A percentile compares a stretch with the other conserved stretches of the same genome.
Conservation (phyloP, 2,113 vertebrate species). For the Forbesichthys papilliferus region DNA sequence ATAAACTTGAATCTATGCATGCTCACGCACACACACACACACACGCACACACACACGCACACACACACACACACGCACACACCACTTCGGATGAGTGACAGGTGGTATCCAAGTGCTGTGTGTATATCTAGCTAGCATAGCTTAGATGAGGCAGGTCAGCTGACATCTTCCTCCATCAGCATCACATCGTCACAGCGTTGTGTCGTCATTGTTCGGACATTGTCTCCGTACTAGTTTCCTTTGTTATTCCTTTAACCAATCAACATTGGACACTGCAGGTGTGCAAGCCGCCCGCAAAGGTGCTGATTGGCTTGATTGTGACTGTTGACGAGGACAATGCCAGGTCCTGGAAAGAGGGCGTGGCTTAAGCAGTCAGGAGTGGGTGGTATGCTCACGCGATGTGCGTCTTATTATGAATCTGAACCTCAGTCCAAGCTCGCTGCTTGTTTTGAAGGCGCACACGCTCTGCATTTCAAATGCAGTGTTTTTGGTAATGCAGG, state of each 20-base stretch:
- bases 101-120: conserved; percentile 33
- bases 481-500: neutral
- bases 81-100: conserved; percentile 48
- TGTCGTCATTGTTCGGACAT: neutral
- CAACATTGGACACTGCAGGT: too few relatives aligned
- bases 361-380: too few relatives aligned
- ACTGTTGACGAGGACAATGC: neutral
- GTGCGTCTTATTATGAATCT: too few relatives aligned
- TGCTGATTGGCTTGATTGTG: too few relatives aligned
- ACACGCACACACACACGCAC: conserved; percentile 20
- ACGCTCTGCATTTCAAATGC: neutral
- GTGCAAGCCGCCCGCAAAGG: too few relatives aligned
- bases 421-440: too few relatives aligned
- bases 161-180: conserved; percentile 43
- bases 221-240: neutral
- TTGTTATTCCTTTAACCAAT: conserved; percentile 15
- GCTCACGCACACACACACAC: conserved; percentile 19
- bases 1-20: neutral
- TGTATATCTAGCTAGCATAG: conserved; percentile 33
- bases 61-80: conserved; percentile 10
- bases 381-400: too few relatives aligned
- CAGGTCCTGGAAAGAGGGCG: neutral
- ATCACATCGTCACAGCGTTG: neutral
- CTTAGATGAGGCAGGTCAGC: conserved; percentile 17
- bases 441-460: neutral